Conservation (phyloP, 2,797 vertebrate species). For the Hozukius guyotensis region DNA sequence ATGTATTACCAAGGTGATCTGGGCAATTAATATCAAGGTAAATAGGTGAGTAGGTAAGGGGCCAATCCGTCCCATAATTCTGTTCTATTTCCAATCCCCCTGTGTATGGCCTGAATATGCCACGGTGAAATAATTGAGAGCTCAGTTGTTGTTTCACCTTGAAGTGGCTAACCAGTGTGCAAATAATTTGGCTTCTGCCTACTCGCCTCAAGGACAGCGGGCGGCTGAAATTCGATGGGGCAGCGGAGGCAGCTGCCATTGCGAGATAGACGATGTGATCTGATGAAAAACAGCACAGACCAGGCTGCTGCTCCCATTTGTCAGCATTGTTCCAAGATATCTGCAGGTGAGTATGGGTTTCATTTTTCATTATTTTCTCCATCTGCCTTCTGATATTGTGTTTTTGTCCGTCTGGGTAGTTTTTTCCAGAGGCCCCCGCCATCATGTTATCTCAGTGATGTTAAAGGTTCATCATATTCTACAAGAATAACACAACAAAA, state of each 20-base stretch:
- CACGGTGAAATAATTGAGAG: constrained; percentile 75
- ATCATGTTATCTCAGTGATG: constrained; percentile 29
- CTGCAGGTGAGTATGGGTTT: constrained; percentile 64
- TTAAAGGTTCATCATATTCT: constrained; percentile 25
- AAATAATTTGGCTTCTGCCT: constrained; percentile 74
- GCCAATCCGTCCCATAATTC: constrained; percentile 41
- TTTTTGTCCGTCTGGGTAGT: constrained; percentile 44
- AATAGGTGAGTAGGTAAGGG: constrained; percentile 49
- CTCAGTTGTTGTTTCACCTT: constrained; percentile 79
- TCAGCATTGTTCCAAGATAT: constrained; percentile 72
- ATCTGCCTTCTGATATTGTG: constrained; percentile 51
- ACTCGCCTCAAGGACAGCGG: constrained; percentile 71
- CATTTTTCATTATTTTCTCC: constrained; percentile 69
- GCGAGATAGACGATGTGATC: constrained; percentile 70
- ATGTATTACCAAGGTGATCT: constrained; percentile 56
- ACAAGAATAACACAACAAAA: neutral
- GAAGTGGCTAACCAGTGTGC: constrained; percentile 68
- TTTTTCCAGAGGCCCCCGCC: constrained; percentile 27
- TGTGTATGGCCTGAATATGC: constrained; percentile 65
- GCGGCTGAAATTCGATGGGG: constrained; percentile 64
- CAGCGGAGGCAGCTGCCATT: constrained; percentile 60
- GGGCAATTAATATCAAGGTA: constrained; percentile 60
- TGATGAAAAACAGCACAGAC: constrained; percentile 64
- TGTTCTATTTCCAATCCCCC: constrained; percentile 60
- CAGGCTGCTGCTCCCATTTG: constrained; percentile 64